phyloP scores from a whole-genome alignment of 30 jellyfish, hydroid and myxozoan species.

The Chironex yamaguchii region DNA sequence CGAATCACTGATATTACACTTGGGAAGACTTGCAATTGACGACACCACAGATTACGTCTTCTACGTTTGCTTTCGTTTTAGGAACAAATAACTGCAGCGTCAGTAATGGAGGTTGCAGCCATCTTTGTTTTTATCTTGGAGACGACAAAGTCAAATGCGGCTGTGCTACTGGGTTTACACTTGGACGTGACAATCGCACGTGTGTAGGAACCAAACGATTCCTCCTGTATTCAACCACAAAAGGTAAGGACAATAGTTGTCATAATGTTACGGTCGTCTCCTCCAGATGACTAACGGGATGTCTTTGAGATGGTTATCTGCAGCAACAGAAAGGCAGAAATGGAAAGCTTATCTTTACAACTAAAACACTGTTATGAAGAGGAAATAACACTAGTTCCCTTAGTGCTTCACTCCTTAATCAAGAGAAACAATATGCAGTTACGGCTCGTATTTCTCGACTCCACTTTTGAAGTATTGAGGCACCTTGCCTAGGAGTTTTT shows the following conservation, averaged over 20 bases:
- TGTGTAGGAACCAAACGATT: conserved; percentile 81
- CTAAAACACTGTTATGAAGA: no score
- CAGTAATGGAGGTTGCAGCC: conserved; percentile 82
- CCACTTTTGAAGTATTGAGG: no score
- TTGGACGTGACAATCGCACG: conserved; percentile 58
- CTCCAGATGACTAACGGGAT: no score
- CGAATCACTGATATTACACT: no score
- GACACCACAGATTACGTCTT: no score
- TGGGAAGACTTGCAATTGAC: no score
- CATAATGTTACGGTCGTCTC: neutral
- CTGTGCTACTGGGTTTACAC: conserved; percentile 90
- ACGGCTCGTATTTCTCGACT: no score
- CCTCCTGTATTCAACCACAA: conserved; percentile 79
- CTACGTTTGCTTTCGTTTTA: neutral
- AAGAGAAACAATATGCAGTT: no score
- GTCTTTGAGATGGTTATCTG: neutral
- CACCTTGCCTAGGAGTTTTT: no score
- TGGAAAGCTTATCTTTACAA: no score
- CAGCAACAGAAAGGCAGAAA: neutral
- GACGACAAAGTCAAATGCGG: conserved; percentile 52
- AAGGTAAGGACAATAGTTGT: conserved; percentile 53
- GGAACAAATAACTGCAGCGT: conserved; percentile 74
- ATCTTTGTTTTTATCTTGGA: conserved; percentile 80
- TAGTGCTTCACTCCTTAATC: no score
- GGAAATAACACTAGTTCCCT: no score